These are phyloP conservation scores for Trididemnum nubilum DNA, from an alignment of 23 tunicate genomes.

Conservation along the genomic window DNA sequence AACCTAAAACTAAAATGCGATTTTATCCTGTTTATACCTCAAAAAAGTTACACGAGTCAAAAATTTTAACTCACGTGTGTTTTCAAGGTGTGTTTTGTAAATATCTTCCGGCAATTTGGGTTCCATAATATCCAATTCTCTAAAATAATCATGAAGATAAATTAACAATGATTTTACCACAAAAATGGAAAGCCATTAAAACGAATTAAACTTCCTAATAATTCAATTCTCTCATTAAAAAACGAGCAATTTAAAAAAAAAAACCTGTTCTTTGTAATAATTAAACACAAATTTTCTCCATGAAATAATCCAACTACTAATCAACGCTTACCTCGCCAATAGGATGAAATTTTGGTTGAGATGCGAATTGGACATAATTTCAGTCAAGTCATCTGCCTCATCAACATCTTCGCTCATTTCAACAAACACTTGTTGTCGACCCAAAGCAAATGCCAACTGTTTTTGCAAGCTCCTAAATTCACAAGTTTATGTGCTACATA, in stretches of 20 bases:
- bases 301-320: too few species aligned
- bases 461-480: slow-evolving; percentile 58
- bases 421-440: slow-evolving; percentile 81
- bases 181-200: not conserved
- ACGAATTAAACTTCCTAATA: not conserved
- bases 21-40: too few species aligned
- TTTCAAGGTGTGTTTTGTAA: slow-evolving; percentile 91
- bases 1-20: too few species aligned
- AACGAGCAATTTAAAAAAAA: too few species aligned
- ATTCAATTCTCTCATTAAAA: too few species aligned
- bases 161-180: not conserved
- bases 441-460: slow-evolving; percentile 77
- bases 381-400: slow-evolving; percentile 86
- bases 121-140: slow-evolving; percentile 95
- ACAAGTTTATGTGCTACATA: too few species aligned
- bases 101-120: slow-evolving; percentile 92
- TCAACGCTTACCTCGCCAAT: slow-evolving; percentile 90
- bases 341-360: slow-evolving; percentile 75
- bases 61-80: slow-evolving; percentile 63
- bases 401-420: slow-evolving; percentile 75
- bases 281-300: too few species aligned
- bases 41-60: too few species aligned
- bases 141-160: too few species aligned
- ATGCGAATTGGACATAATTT: slow-evolving; percentile 90
- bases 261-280: too few species aligned